Conservation (phyloP, 2,113 vertebrate species). For the Nyctereutes procyonoides region DNA sequence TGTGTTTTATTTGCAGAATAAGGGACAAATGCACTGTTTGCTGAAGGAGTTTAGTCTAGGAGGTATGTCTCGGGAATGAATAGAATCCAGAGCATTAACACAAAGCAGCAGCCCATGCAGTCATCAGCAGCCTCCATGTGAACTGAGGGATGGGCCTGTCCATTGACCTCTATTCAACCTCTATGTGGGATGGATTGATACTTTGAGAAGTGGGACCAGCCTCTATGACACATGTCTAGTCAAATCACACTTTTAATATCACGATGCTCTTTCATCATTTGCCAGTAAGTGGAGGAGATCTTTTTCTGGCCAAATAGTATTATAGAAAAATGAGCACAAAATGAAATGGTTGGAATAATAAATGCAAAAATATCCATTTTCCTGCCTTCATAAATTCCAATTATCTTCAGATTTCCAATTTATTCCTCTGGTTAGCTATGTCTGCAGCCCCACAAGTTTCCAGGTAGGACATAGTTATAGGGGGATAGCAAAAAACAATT, state of each 20-base stretch:
- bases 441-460: not conserved
- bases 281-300: not conserved
- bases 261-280: not conserved
- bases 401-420: not conserved
- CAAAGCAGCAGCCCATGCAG: too few species aligned
- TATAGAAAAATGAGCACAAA: not conserved
- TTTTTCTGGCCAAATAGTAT: not conserved
- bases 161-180: not conserved
- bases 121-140: too few species aligned
- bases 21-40: not conserved
- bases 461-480: not conserved
- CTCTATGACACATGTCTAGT: not conserved
- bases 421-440: not conserved
- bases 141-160: not conserved
- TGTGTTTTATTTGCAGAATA: not conserved
- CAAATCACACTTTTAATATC: not conserved
- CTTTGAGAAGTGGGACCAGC: not conserved
- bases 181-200: too few species aligned
- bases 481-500: too few species aligned
- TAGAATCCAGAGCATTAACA: not conserved
- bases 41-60: not conserved
- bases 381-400: not conserved
- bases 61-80: not conserved
- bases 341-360: not conserved
- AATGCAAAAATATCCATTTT: not conserved